These are phyloP conservation scores for Ochropleura leucogaster DNA, from an alignment of 2,888 invertebrate species.

Conservation along the genomic window DNA sequence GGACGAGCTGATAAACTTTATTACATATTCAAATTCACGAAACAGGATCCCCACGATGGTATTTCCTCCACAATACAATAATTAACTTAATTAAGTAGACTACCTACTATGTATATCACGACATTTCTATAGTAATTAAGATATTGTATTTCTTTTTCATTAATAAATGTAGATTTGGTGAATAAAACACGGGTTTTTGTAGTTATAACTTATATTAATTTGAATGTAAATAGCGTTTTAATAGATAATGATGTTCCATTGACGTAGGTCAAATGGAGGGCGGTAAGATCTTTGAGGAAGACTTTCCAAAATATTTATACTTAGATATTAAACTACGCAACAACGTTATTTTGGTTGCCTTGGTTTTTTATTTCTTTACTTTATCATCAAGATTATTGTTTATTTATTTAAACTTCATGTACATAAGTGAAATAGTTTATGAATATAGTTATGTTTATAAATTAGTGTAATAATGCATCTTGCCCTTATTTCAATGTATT, in stretches of 20 bases:
- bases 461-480: too few species aligned
- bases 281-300: slow-evolving; percentile 17
- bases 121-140: slow-evolving; percentile 45
- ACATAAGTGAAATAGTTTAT: too few species aligned
- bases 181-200: slow-evolving; percentile 26
- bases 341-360: not conserved
- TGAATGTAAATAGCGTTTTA: slow-evolving; percentile 13
- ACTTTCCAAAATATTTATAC: not conserved
- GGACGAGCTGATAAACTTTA: slow-evolving; percentile 46
- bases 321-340: too few species aligned
- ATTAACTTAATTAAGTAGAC: slow-evolving; percentile 47
- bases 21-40: slow-evolving; percentile 48
- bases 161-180: slow-evolving; percentile 39
- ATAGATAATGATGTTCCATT: not conserved
- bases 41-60: slow-evolving; percentile 59
- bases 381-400: not conserved
- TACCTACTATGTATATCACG: slow-evolving; percentile 20
- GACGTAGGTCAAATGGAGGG: not conserved
- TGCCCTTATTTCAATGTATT: not conserved
- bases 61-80: slow-evolving; percentile 51
- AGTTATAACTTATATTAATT: slow-evolving; percentile 14
- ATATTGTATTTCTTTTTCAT: slow-evolving; percentile 40
- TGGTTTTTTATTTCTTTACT: not conserved
- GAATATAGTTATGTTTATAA: too few species aligned
- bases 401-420: too few species aligned